phyloP scores from a whole-genome alignment of 2,797 vertebrate species.

The Bucorvus abyssinicus region DNA sequence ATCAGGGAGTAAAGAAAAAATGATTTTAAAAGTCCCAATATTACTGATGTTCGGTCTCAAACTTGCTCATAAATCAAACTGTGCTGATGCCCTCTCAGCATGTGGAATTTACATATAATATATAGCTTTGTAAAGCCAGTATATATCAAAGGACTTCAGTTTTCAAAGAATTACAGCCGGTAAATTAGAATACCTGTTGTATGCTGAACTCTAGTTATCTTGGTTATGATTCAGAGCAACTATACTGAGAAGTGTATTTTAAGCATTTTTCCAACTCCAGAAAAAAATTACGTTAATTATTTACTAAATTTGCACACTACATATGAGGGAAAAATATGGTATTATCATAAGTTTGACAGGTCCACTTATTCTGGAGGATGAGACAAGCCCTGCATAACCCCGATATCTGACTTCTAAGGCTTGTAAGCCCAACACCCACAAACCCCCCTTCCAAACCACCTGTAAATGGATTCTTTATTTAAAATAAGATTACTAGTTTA shows the following conservation, averaged over 20 bases:
- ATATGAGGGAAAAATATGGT: background rate
- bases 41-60: background rate
- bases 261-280: background rate
- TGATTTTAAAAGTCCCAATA: background rate
- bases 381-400: background rate
- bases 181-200: background rate
- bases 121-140: background rate
- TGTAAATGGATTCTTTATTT: background rate
- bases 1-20: background rate
- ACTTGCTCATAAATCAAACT: background rate
- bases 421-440: background rate
- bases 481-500: background rate
- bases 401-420: background rate
- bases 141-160: background rate
- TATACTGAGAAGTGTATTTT: background rate
- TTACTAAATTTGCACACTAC: background rate
- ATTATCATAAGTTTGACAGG: background rate
- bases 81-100: background rate
- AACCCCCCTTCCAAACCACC: background rate
- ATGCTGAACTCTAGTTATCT: background rate
- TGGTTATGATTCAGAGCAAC: background rate
- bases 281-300: background rate
- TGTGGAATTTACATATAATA: background rate
- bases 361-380: background rate
- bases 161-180: background rate